Evolutionary conservation across 2,113 vertebrate genomes (phyloP).

Genomic region (Tylochromis polylepis): DNA sequence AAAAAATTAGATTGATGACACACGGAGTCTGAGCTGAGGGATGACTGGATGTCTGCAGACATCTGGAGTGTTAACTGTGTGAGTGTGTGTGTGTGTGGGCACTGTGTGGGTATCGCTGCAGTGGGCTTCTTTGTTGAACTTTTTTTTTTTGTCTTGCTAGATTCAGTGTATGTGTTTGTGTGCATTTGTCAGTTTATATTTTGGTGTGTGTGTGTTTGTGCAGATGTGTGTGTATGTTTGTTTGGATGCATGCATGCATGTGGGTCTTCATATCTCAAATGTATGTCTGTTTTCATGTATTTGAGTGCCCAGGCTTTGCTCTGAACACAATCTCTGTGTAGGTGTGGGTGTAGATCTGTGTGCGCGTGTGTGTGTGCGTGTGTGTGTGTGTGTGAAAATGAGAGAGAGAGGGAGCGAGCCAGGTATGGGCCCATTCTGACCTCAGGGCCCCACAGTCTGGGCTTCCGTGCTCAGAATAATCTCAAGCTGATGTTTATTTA

Average conservation of each 20-base stretch:
- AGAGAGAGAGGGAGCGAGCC: background rate
- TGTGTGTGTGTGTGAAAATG: background rate
- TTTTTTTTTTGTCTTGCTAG: background rate
- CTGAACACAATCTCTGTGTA: background rate
- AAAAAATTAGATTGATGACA: constrained; percentile 50
- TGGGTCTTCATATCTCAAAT: background rate
- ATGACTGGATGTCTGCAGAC: constrained; percentile 55
- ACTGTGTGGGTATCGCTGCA: constrained; percentile 1
- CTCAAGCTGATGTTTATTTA: constrained; percentile 73
- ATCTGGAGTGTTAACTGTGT: constrained; percentile 35
- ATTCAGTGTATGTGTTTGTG: constrained; percentile 17
- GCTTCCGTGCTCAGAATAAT: constrained; percentile 67
- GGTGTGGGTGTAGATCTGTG: background rate
- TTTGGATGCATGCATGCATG: constrained; percentile 1
- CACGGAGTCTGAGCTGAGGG: constrained; percentile 26
- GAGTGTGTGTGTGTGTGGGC: background rate
- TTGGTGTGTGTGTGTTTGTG: background rate
- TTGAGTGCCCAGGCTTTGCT: background rate
- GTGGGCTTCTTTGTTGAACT: constrained; percentile 12
- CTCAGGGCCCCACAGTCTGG: constrained; percentile 53
- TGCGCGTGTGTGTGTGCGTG: background rate
- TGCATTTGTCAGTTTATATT: constrained; percentile 27
- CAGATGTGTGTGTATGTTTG: background rate
- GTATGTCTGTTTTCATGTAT: background rate
- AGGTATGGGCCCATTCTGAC: constrained; percentile 66